Percentiles rank a stretch among this genome's conserved stretches.
phyloP scores from a whole-genome alignment of 2,113 vertebrate genomes.

The Cichladusa arquata region DNA sequence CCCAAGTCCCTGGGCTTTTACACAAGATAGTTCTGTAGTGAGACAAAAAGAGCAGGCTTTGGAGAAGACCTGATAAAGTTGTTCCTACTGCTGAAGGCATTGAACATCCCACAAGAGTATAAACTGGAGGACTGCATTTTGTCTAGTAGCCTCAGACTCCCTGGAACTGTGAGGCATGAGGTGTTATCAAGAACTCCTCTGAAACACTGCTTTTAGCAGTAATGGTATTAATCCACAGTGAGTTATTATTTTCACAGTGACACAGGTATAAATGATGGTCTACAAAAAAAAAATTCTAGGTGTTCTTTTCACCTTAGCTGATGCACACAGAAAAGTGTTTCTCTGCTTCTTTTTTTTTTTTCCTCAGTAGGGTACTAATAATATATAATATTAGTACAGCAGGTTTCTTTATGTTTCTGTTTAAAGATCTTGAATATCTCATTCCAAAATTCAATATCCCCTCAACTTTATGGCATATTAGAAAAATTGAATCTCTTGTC shows the following conservation, averaged over 20 bases:
- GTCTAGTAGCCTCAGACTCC: not conserved
- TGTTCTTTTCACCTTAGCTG: not conserved
- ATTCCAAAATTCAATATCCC: not conserved
- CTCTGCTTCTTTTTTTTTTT: not conserved
- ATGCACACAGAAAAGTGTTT: not conserved
- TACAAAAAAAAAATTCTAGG: not conserved
- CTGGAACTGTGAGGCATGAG: not conserved
- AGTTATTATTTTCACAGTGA: not conserved
- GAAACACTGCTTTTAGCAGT: not conserved
- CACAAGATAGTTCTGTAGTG: not conserved
- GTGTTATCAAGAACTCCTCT: not conserved
- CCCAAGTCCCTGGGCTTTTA: not conserved
- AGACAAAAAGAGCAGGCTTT: not conserved
- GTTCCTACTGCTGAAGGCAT: not conserved
- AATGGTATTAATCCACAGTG: not conserved
- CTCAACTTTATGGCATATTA: not conserved
- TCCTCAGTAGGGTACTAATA: accelerated
- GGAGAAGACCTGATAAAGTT: not conserved
- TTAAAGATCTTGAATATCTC: not conserved
- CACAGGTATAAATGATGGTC: not conserved
- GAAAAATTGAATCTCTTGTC: not conserved
- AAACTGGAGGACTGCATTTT: not conserved
- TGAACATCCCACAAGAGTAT: not conserved
- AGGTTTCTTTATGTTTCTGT: not conserved
- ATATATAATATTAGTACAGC: not conserved